Conservation (phyloP, 2,113 vertebrate species). For the Aegypius monachus region DNA sequence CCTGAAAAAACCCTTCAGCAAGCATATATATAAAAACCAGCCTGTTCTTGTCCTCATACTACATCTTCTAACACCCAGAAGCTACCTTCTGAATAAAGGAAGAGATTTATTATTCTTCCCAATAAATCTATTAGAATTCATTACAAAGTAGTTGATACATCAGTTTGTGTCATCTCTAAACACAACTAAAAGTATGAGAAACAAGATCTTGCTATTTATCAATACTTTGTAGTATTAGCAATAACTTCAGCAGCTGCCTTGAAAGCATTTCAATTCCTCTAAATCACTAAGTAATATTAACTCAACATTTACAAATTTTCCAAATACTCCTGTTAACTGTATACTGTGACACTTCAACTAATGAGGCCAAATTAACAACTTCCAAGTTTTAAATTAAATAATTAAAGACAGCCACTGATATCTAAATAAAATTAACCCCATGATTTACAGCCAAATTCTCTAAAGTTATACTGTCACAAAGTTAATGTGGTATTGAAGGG, state of each 20-base stretch:
- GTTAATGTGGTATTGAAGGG: neutral
- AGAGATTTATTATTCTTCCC: neutral
- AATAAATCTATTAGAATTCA: neutral
- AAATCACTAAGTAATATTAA: neutral
- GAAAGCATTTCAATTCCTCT: neutral
- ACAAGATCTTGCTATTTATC: neutral
- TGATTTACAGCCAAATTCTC: neutral
- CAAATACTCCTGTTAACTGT: neutral
- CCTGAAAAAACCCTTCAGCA: neutral
- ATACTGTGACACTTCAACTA: neutral
- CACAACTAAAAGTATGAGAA: neutral
- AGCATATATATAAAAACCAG: neutral
- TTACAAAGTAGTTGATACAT: neutral
- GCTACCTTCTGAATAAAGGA: neutral
- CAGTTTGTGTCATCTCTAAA: neutral
- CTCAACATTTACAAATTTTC: neutral
- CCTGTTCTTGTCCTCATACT: neutral
- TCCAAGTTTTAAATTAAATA: conserved; percentile 3
- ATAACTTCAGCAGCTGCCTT: neutral
- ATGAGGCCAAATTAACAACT: conserved; percentile 5
- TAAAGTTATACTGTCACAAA: neutral
- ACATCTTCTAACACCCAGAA: neutral
- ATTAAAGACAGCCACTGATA: neutral
- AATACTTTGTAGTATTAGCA: neutral
- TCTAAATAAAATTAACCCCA: neutral